Evolutionary conservation across 2,888 invertebrate genomes (phyloP), one percentile per base, ranked within the genome.

Genomic region (Lagria hirta): DNA sequence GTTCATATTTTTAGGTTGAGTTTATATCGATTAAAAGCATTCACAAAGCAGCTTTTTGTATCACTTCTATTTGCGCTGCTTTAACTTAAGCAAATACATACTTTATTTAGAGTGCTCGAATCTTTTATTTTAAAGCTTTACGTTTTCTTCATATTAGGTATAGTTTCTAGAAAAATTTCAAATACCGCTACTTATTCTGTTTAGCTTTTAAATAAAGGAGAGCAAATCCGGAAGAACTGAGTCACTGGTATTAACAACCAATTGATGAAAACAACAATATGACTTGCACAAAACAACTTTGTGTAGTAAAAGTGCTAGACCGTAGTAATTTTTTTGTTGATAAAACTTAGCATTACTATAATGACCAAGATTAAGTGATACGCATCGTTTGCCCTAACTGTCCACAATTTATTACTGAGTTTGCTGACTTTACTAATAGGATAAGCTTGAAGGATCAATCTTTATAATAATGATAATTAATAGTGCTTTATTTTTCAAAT

Each of bases 321-420:
- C 20, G n/a, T 18, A 18, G 20, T 18, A 18, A n/a, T 5, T 18
- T 18, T n/a, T 18, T 18, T 18, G 20, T 18, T 12, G 6, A 11
- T 12, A 12, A 26, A 26, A 26, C 11, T 26, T 26, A 7, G n/a
- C 12, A 10, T 26, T n/a, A n/a, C n/a, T n/a, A n/a, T n/a, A 26
- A 12, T 26, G 8, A 11, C 12, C 12, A n/a, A 26, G 26, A 26
- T 8, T 12, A 12, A 26, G 8, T 11, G 26, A 26, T 11, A 26
- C 26, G 26, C 8, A 10, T 26, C 26, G 26, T 26, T 26, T 26
- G 26, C n/a, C 11, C 7, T 26, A 26, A 26, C 26, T 26, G 26
- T 26, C n/a, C n/a, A 6, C 3, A 6, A 3, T 10, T 11, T 12
- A 26, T 26, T 26, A 12, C 12, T 26, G n/a, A n/a, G n/a, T n/a